phyloP scores from a whole-genome alignment of 2,888 invertebrate genomes.

The Xanthia togata region DNA sequence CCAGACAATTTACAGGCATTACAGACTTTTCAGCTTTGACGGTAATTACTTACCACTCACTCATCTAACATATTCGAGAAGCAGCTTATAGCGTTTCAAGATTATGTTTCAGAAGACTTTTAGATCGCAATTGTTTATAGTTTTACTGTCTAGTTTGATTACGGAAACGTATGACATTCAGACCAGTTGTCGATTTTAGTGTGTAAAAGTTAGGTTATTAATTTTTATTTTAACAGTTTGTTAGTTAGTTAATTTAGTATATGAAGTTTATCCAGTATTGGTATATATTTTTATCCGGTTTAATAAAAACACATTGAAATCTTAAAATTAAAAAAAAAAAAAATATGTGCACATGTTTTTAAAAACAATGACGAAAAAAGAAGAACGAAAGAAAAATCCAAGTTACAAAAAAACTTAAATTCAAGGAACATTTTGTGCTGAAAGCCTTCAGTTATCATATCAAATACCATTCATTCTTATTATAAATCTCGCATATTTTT shows the following conservation, averaged over 20 bases:
- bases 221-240: no score
- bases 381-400: conserved; percentile 16
- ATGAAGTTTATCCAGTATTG: no score
- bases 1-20: neutral
- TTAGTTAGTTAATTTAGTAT: no score
- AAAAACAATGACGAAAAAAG: neutral
- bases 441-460: conserved; percentile 44
- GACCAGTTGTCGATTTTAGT: no score
- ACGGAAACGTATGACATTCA: neutral
- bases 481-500: conserved; percentile 37
- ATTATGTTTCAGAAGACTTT: neutral
- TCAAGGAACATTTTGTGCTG: conserved; percentile 10
- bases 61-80: neutral
- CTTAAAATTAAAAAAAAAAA: no score
- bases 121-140: neutral
- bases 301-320: no score
- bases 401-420: conserved; percentile 21
- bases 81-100: neutral
- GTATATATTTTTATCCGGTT: no score
- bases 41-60: neutral
- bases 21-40: neutral
- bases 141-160: neutral
- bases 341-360: neutral
- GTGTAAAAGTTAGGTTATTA: no score
- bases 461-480: conserved; percentile 49